phyloP scores from a whole-genome alignment of 2,113 vertebrate genomes.

The Pitta sordida region DNA sequence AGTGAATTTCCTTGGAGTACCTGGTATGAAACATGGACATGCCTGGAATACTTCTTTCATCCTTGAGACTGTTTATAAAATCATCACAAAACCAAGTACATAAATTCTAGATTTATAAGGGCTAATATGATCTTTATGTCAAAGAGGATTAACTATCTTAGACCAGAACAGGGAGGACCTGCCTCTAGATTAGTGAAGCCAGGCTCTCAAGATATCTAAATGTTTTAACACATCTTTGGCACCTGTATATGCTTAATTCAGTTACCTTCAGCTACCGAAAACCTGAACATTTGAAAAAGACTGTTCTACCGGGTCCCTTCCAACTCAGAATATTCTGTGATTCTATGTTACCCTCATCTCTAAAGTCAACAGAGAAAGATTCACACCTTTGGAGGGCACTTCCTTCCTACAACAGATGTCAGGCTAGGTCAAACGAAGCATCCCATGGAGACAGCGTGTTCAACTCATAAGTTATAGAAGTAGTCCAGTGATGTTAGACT shows the following conservation, averaged over 20 bases:
- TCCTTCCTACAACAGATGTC: neutral
- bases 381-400: neutral
- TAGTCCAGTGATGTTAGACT: neutral
- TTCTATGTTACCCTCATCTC: too few species aligned
- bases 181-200: neutral
- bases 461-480: neutral
- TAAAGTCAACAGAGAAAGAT: neutral
- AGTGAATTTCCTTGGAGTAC: neutral
- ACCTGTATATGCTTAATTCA: neutral
- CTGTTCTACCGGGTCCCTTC: too few species aligned
- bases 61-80: neutral
- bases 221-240: neutral
- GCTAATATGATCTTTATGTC: neutral
- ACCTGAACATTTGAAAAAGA: neutral
- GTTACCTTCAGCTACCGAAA: neutral
- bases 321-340: too few species aligned
- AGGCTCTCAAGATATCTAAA: neutral
- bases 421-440: neutral
- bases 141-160: neutral
- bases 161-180: neutral
- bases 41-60: neutral
- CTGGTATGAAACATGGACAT: neutral
- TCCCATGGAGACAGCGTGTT: neutral
- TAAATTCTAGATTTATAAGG: neutral
- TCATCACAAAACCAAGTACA: neutral